Evolutionary conservation across 2,888 invertebrate species (phyloP).

Genomic region (Osmoderma eremita): DNA sequence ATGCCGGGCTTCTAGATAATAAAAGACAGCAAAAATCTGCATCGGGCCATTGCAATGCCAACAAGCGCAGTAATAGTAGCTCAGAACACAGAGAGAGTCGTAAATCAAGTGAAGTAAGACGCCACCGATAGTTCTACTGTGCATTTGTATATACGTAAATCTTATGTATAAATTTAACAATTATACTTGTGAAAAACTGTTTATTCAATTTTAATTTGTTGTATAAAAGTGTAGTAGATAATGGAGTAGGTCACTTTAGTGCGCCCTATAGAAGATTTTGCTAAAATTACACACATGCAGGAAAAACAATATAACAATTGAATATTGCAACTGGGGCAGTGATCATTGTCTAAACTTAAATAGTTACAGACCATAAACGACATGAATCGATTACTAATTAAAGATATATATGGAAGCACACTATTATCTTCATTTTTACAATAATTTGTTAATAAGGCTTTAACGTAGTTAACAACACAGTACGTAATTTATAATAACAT

Average conservation of each 20-base stretch:
- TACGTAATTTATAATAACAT: too few relatives aligned
- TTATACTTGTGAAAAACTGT: not conserved
- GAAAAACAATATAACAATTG: too few relatives aligned
- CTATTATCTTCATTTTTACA: too few relatives aligned
- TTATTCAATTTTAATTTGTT: constrained; percentile 8
- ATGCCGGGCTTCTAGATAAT: constrained; percentile 18
- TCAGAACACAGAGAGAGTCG: constrained; percentile 10
- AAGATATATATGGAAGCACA: too few relatives aligned
- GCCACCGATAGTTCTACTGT: constrained; percentile 9
- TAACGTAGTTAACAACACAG: too few relatives aligned
- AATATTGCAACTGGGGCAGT: too few relatives aligned
- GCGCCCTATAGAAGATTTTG: too few relatives aligned
- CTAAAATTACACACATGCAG: too few relatives aligned
- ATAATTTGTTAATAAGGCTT: too few relatives aligned
- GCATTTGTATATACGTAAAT: constrained; percentile 12
- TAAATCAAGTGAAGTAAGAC: constrained; percentile 18
- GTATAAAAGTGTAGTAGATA: not conserved
- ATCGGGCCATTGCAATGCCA: constrained; percentile 16
- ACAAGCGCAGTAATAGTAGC: constrained; percentile 19
- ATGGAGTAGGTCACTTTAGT: not conserved
- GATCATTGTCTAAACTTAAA: too few relatives aligned
- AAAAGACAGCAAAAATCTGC: constrained; percentile 21
- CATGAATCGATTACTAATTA: too few relatives aligned
- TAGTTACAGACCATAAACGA: too few relatives aligned
- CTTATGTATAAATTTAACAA: constrained; percentile 18